Evolutionary conservation across 2,797 vertebrate species (phyloP).

Genomic region (Taeniopygia guttata): DNA sequence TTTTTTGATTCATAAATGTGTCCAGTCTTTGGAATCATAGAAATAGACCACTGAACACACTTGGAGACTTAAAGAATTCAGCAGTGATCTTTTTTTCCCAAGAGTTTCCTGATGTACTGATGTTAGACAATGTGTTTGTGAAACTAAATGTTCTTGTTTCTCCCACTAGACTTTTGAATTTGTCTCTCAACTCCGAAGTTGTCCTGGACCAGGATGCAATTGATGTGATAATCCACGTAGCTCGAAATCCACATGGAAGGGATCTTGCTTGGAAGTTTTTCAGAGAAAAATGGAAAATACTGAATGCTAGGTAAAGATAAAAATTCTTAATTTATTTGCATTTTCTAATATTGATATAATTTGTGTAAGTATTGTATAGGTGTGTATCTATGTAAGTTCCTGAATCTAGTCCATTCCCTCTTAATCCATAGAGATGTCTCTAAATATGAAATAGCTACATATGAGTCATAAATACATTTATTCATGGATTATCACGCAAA

Average conservation of each 20-base stretch:
- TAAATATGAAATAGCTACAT: neutral
- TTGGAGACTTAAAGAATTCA: neutral
- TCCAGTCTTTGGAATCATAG: neutral
- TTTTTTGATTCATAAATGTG: neutral
- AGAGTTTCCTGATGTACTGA: neutral
- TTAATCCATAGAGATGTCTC: neutral
- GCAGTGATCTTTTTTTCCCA: neutral
- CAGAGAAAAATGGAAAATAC: conserved; percentile 93
- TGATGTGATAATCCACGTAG: conserved; percentile 95
- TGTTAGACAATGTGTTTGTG: neutral
- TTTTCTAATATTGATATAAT: neutral
- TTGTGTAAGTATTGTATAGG: neutral
- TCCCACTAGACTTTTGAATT: conserved; percentile 84
- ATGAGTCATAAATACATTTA: conserved; percentile 7
- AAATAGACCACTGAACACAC: neutral
- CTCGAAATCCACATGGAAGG: conserved; percentile 92
- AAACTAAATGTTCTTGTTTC: neutral
- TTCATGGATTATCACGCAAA: neutral
- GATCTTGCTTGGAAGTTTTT: conserved; percentile 97
- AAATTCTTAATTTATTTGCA: neutral
- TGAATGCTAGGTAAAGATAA: conserved; percentile 88
- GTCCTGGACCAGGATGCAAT: conserved; percentile 96
- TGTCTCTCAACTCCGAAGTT: conserved; percentile 93
- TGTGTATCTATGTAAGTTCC: neutral
- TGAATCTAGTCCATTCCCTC: neutral